phyloP scores from a whole-genome alignment of 2,888 invertebrate species.

The Lithophane semibrunnea region DNA sequence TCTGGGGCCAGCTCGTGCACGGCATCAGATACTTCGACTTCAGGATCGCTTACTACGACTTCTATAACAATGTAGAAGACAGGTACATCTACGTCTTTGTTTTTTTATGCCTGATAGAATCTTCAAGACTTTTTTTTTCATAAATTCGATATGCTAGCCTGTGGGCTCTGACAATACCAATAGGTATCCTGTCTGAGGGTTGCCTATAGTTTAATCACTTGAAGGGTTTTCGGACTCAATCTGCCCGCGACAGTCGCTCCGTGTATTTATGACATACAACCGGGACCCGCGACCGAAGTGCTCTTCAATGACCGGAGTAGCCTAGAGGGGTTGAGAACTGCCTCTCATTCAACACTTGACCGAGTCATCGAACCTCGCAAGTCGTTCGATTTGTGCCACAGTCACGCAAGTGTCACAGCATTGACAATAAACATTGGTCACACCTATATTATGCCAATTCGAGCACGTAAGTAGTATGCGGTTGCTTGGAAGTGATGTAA shows the following conservation, averaged over 20 bases:
- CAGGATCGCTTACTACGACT: conserved; percentile 93
- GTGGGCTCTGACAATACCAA: background rate
- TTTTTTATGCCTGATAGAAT: background rate
- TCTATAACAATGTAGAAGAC: conserved; percentile 81
- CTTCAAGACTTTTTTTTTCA: background rate
- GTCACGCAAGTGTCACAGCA: conserved; percentile 29
- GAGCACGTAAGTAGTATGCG: conserved; percentile 25
- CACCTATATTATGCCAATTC: conserved; percentile 17
- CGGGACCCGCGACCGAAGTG: conserved; percentile 9
- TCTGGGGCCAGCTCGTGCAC: conserved; percentile 96
- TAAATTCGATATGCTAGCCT: background rate
- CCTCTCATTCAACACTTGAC: conserved; percentile 39
- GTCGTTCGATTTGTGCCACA: conserved; percentile 4
- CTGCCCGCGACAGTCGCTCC: conserved; percentile 21
- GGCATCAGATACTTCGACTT: conserved; percentile 96
- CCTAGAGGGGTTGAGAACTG: conserved; percentile 14
- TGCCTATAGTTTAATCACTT: background rate
- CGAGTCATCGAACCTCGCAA: conserved; percentile 24
- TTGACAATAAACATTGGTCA: conserved; percentile 27
- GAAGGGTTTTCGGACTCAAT: background rate
- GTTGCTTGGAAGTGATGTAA: conserved; percentile 51
- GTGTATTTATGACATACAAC: conserved; percentile 18
- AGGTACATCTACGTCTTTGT: conserved; percentile 72
- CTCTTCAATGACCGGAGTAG: conserved; percentile 22
- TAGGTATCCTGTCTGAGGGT: background rate